phyloP scores from a whole-genome alignment of 2,797 vertebrate genomes.

The Toxotes lorentzi region DNA sequence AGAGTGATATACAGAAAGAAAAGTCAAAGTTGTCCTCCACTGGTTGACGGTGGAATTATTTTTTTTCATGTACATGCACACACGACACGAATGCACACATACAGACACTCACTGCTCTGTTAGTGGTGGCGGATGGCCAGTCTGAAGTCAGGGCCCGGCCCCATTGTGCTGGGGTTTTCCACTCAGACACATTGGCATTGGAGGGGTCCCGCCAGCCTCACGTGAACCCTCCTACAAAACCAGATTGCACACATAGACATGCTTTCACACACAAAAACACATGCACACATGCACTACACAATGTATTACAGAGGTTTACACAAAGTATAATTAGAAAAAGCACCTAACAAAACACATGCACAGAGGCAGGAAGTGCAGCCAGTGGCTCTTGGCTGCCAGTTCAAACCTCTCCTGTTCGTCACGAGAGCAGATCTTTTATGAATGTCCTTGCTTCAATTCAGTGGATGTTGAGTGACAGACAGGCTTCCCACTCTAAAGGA shows the following conservation, averaged over 20 bases:
- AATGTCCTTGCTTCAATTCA: conserved; percentile 59
- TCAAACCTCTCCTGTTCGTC: conserved; percentile 70
- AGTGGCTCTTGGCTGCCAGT: conserved; percentile 73
- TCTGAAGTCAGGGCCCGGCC: conserved; percentile 61
- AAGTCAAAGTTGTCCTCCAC: background rate
- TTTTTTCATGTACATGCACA: conserved; percentile 23
- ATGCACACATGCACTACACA: conserved; percentile 57
- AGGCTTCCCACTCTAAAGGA: conserved; percentile 46
- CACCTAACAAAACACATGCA: conserved; percentile 77
- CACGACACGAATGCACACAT: conserved; percentile 19
- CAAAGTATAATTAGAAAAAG: conserved; percentile 74
- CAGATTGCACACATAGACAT: conserved; percentile 49
- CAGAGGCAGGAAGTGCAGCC: conserved; percentile 78
- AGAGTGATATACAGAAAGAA: conserved; percentile 18
- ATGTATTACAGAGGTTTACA: conserved; percentile 58
- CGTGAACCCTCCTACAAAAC: conserved; percentile 63
- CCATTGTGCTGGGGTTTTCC: conserved; percentile 80
- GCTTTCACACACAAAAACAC: conserved; percentile 41
- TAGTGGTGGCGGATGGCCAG: conserved; percentile 69
- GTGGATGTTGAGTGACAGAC: conserved; percentile 58
- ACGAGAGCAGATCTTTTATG: conserved; percentile 71
- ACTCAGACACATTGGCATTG: conserved; percentile 76
- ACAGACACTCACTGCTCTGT: conserved; percentile 48
- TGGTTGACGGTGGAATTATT: conserved; percentile 42
- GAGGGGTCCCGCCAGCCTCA: conserved; percentile 64